A percentile compares a stretch with the other conserved stretches of the same genome.
Evolutionary conservation across 2,797 vertebrate species (phyloP).

Genomic region (Myotis planiceps): DNA sequence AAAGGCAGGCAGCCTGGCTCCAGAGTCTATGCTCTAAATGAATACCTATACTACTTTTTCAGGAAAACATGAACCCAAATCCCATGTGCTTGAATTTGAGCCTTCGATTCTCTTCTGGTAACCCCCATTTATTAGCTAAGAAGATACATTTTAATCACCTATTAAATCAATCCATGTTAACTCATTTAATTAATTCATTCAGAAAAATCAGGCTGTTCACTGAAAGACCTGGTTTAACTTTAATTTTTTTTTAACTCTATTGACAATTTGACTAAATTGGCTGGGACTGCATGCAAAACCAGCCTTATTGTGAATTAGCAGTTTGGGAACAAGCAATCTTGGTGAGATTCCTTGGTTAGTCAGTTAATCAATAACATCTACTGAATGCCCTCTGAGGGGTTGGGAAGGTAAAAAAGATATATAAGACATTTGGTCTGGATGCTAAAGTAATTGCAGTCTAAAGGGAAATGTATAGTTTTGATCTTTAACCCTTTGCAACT

Average conservation of each 20-base stretch:
- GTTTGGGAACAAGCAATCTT: not conserved
- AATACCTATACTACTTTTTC: not conserved
- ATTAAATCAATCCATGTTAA: not conserved
- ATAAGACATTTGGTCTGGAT: not conserved
- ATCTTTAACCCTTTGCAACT: not conserved
- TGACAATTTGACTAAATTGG: not conserved
- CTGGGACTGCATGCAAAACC: not conserved
- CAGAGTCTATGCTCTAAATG: not conserved
- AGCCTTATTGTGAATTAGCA: conserved; percentile 4
- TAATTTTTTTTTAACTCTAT: not conserved
- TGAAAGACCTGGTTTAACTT: not conserved
- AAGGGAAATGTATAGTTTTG: not conserved
- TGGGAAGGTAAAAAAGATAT: not conserved
- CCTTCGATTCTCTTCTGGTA: not conserved
- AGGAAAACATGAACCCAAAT: not conserved
- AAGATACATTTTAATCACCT: conserved; percentile 13
- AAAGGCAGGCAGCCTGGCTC: not conserved
- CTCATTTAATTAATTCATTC: not conserved
- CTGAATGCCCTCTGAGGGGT: not conserved
- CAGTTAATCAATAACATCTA: conserved; percentile 41
- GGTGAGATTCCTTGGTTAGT: not conserved
- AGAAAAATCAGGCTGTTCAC: not conserved
- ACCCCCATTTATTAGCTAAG: not conserved
- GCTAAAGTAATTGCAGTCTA: not conserved
- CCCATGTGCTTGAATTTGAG: not conserved